Percentiles rank a stretch among this genome's conserved stretches.
These are phyloP conservation scores for Drosophila eohydei DNA, from an alignment of 2,888 invertebrate species.

Conservation along the genomic window DNA sequence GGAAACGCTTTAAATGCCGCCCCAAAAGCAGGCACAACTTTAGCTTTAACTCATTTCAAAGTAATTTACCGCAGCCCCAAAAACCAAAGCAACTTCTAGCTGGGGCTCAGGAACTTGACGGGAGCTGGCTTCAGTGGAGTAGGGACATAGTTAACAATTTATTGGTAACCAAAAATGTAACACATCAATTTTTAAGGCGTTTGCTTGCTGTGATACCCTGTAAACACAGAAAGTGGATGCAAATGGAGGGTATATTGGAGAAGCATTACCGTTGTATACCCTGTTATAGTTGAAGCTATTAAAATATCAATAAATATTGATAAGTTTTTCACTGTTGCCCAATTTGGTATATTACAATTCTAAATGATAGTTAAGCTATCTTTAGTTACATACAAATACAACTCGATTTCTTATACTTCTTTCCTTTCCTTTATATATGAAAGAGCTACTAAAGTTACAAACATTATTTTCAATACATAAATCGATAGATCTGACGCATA, in stretches of 20 bases:
- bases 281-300: not conserved
- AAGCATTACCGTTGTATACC: not conserved
- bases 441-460: too few relatives aligned
- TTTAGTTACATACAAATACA: too few relatives aligned
- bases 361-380: too few relatives aligned
- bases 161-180: conserved; percentile 78
- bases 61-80: conserved; percentile 70
- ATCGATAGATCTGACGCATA: too few relatives aligned
- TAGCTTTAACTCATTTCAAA: conserved; percentile 70
- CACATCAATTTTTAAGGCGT: conserved; percentile 61
- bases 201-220: conserved; percentile 13
- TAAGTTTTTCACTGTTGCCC: too few relatives aligned
- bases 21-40: conserved; percentile 47
- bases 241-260: not conserved
- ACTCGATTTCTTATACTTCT: too few relatives aligned
- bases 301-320: too few relatives aligned
- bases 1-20: conserved; percentile 65
- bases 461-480: too few relatives aligned
- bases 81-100: conserved; percentile 25
- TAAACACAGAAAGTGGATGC: not conserved
- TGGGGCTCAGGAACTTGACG: not conserved
- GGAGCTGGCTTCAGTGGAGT: not conserved
- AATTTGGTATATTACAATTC: too few relatives aligned
- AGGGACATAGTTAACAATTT: conserved; percentile 67
- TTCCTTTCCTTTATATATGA: too few relatives aligned